Percentiles rank a stretch among this genome's conserved stretches.
phyloP scores from a whole-genome alignment of 2,797 vertebrate species.

The Anabas testudineus region DNA sequence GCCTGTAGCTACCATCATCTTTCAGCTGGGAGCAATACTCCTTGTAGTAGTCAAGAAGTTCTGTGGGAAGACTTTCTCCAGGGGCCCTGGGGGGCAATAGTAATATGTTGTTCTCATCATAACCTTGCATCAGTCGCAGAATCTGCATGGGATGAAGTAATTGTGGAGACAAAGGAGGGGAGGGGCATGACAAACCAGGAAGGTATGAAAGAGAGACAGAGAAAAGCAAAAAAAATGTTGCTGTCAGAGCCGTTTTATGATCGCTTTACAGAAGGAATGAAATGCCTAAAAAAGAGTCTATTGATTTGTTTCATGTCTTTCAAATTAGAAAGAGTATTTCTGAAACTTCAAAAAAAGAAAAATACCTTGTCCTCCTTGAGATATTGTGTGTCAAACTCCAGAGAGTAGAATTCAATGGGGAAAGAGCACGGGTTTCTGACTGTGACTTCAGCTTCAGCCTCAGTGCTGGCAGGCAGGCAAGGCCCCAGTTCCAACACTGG shows the following conservation, averaged over 20 bases:
- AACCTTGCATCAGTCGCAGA: slow-evolving; percentile 83
- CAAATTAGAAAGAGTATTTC: neutral
- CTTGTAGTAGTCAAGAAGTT: slow-evolving; percentile 86
- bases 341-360: neutral
- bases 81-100: slow-evolving; percentile 87
- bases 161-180: neutral
- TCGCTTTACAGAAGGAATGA: neutral
- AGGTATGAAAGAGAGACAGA: neutral
- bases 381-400: slow-evolving; percentile 91
- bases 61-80: slow-evolving; percentile 86
- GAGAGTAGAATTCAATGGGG: slow-evolving; percentile 91
- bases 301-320: no score
- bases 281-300: no score
- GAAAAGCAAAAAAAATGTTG: neutral
- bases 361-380: slow-evolving; percentile 90
- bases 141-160: slow-evolving; percentile 77
- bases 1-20: slow-evolving; percentile 53
- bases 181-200: neutral
- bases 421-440: slow-evolving; percentile 90
- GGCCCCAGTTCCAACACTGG: slow-evolving; percentile 84
- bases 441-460: slow-evolving; percentile 77
- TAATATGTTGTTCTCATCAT: slow-evolving; percentile 82
- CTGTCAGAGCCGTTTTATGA: neutral
- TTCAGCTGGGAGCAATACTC: slow-evolving; percentile 68
- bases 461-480: slow-evolving; percentile 78